Base-by-base conservation (phyloP, 2,113 vertebrate genomes). In the Propithecus coquereli region DNA sequence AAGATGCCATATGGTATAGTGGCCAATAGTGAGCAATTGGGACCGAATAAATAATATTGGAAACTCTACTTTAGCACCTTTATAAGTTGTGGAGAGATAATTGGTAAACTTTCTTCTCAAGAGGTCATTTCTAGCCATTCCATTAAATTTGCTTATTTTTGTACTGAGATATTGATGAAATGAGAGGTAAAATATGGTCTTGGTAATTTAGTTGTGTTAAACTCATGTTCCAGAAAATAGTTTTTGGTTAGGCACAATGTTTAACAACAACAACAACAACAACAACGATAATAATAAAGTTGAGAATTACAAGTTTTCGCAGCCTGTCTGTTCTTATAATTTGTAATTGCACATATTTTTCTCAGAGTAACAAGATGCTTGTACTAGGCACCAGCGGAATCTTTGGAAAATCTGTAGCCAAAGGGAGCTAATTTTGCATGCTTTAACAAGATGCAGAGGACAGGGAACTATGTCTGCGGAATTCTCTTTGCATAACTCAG, bases 61-160 rank as follows among this genome's bases (percentile, higher is more conserved):
- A 43, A 74, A 23, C 2, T 83, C 9, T 34, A 50, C n/a, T 76
- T 70, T 9, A 40, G 23, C 2, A 61, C 30, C 8, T 87, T 16
- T 22, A 59, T 59, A 45, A 40, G 1, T 85, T 47, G 10, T 47
- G n/a, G 32, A 47, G n/a, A 66, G 14, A 66, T 88, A 40, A 90
- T 37, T 81, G 76, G 18, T 82, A 54, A 23, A 4, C 70, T 85
- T 82, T 92, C 43, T 77, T 94, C 25, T 83, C 25, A 34, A 76
- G 68, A 68, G 68, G 14, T 18, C n/a, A 73, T 87, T 95, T 95
- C 54, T 70, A 83, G 25, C n/a, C 14, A 54, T 40, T 80, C 25
- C 43, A 57, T 63, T 94, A 65, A 43, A n/a, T 91, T 86, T 90
- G 32, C 2, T 95, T 90, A 45, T 70, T 91, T 96, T 83, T 88